Conservation (phyloP, 2,888 invertebrate genomes). For the Orthonychiurus folsomi region DNA sequence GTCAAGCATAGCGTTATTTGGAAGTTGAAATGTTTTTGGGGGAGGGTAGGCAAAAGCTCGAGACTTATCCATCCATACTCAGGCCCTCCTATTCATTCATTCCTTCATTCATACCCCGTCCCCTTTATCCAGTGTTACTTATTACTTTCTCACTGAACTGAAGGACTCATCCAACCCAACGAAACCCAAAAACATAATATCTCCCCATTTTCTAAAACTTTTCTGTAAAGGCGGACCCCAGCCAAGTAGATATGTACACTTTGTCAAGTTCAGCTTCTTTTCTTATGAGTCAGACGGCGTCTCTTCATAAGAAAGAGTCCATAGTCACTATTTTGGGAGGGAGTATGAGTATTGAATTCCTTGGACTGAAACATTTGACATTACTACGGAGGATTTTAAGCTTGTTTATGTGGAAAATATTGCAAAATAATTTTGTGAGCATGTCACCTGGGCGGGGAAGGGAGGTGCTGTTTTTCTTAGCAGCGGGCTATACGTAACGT, state of each 20-base stretch:
- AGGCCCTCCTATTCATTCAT: neutral
- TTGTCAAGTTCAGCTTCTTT: neutral
- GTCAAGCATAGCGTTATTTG: neutral
- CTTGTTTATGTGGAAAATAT: no score
- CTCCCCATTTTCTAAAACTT: neutral
- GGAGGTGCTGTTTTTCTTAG: no score
- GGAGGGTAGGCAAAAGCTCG: no score
- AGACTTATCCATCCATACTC: neutral
- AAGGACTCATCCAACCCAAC: neutral
- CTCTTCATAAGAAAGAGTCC: neutral
- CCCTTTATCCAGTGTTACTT: neutral
- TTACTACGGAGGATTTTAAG: no score
- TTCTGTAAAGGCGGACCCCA: neutral
- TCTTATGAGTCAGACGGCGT: neutral
- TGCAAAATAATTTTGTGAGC: no score
- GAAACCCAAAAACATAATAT: neutral
- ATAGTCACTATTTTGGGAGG: no score
- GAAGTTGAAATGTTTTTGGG: neutral
- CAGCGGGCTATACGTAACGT: no score
- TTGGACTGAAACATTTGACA: no score
- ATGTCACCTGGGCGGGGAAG: no score
- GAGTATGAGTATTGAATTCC: no score
- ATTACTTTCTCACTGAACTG: constrained; percentile 1
- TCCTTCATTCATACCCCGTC: neutral
- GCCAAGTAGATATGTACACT: neutral